A percentile compares a stretch with the other conserved stretches of the same genome.
Conservation (phyloP, 1,140 invertebrate genomes). For the Drosophila nannoptera region DNA sequence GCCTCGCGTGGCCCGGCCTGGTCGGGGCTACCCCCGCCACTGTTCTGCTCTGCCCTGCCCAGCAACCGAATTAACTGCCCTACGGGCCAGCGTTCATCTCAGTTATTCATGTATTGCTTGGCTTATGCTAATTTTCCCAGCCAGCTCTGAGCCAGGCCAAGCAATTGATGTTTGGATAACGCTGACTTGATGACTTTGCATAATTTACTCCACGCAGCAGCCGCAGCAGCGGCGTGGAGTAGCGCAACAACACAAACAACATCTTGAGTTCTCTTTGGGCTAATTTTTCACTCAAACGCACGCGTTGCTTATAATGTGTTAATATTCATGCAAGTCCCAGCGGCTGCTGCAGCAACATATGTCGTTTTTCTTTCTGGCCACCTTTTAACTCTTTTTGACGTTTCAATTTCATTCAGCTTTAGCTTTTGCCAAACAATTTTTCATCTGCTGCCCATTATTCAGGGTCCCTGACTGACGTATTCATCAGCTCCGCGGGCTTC, state of each 20-base stretch:
- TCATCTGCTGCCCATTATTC: slow-evolving; percentile 45
- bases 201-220: slow-evolving; percentile 60
- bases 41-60: neutral
- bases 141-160: slow-evolving; percentile 34
- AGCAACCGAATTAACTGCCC: slow-evolving; percentile 27
- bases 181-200: slow-evolving; percentile 76
- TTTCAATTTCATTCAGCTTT: slow-evolving; percentile 62
- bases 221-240: slow-evolving; percentile 1
- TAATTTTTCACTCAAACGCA: slow-evolving; percentile 73
- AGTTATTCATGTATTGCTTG: slow-evolving; percentile 46
- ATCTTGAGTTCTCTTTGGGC: slow-evolving; percentile 54
- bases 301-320: slow-evolving; percentile 71
- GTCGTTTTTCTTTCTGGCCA: slow-evolving; percentile 28
- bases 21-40: neutral
- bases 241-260: slow-evolving; percentile 19
- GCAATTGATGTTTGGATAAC: slow-evolving; percentile 74
- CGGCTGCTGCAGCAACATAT: slow-evolving; percentile 17
- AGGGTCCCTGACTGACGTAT: slow-evolving; percentile 29
- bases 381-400: slow-evolving; percentile 52
- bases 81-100: slow-evolving; percentile 36
- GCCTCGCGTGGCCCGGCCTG: neutral
- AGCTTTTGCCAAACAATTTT: slow-evolving; percentile 52
- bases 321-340: slow-evolving; percentile 59
- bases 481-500: slow-evolving; percentile 35
- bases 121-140: slow-evolving; percentile 74